Base-by-base conservation (phyloP, 2,797 vertebrate genomes). In the Ceryle rudis region DNA sequence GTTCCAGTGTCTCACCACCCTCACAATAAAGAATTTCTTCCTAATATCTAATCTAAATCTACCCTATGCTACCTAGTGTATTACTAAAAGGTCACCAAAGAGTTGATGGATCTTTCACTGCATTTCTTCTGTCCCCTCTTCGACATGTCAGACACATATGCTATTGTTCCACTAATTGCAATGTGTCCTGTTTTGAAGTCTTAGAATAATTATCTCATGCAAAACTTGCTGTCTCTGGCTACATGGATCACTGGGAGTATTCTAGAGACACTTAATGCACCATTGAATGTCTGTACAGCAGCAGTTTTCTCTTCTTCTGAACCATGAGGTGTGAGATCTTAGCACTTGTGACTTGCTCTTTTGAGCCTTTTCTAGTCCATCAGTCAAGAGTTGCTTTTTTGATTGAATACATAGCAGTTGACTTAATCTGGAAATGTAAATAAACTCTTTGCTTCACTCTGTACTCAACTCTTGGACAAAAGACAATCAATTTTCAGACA, bases 271-370 rank as follows among this genome's bases (percentile, higher is more conserved):
- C 18, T 73, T 67, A 67, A 69, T 78, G 55, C 55, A 66, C 52
- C 64, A 25, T 1, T 55, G 47, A 87, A 88, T 62, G 42, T 26
- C 44, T 7, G 0, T 0, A 52, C 44, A 73, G 64, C 67, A 80
- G 79, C 42, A 72, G 35, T 73, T 87, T 73, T 87, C 41, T 73
- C 85, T 73, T 87, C 41, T 89, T 91, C 92, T 91, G 67, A 87
- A 15, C 65, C 17, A 54, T 35, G 49, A 89, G 41, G 11, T 61
- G 11, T 44, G 55, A 94, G 49, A 57, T 71, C 73, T 60, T 60
- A 35, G 65, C 33, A 58, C 44, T 64, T 67, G 39, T 44, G 72
- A 46, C 62, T 64, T 66, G 33, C 57, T 57, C 52, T 86, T 93
- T 86, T 60, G 62, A 77, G 16, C 28, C 51, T 70, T 57, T 93